Evolutionary conservation across 64 coral and sea anemone species (phyloP).

Genomic region (Stichodactyla mertensii): DNA sequence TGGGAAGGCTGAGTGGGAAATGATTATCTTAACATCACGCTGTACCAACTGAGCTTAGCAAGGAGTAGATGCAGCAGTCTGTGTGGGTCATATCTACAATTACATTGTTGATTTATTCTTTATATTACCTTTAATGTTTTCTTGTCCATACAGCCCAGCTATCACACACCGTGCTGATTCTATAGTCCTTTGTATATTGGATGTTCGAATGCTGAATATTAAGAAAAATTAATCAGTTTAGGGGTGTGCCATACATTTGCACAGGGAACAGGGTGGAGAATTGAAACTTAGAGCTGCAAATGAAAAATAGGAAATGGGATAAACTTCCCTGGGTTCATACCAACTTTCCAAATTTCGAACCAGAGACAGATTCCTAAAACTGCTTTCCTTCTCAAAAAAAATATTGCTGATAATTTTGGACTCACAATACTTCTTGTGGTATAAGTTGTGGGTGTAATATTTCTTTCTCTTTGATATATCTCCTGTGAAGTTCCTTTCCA

Average conservation of each 20-base stretch:
- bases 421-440: constrained; percentile 76
- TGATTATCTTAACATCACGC: too few relatives aligned
- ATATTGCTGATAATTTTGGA: neutral
- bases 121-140: constrained; percentile 27
- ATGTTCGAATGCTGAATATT: constrained; percentile 48
- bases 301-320: too few relatives aligned
- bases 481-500: constrained; percentile 36
- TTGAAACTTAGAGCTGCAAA: neutral
- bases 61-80: too few relatives aligned
- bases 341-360: too few relatives aligned
- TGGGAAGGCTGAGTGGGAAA: too few relatives aligned
- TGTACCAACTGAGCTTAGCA: too few relatives aligned
- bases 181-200: constrained; percentile 65
- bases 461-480: constrained; percentile 59
- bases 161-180: constrained; percentile 67
- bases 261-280: neutral
- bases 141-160: constrained; percentile 62
- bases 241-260: too few relatives aligned
- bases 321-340: too few relatives aligned
- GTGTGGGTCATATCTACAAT: too few relatives aligned
- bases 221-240: neutral
- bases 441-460: constrained; percentile 50
- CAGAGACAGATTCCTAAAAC: neutral
- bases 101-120: too few relatives aligned
- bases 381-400: neutral